A percentile compares a stretch with the other conserved stretches of the same genome.
Evolutionary conservation across 2,797 vertebrate species (phyloP).

Genomic region (Sebastes hubbsi): DNA sequence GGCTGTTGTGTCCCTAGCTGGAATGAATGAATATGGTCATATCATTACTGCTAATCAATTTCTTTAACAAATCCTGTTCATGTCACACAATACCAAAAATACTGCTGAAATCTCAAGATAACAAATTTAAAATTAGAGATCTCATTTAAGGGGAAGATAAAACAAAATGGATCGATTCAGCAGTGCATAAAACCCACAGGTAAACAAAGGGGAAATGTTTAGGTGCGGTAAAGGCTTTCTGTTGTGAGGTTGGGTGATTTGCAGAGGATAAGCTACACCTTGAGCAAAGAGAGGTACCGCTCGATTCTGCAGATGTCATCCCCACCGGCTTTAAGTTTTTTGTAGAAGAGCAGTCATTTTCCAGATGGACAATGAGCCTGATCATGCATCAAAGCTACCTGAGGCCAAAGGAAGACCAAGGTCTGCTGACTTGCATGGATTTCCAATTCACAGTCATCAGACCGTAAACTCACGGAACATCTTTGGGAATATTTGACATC

Average conservation of each 20-base stretch:
- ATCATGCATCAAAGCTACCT: conserved; percentile 48
- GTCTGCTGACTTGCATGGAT: conserved; percentile 46
- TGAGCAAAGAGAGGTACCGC: conserved; percentile 6
- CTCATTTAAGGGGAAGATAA: neutral
- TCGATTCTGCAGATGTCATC: conserved; percentile 42
- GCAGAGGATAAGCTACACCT: conserved; percentile 21
- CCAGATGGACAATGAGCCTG: conserved; percentile 56
- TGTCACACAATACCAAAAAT: neutral
- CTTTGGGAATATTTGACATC: conserved; percentile 22
- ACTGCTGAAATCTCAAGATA: conserved; percentile 1
- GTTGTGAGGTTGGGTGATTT: conserved; percentile 5
- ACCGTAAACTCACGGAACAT: conserved; percentile 19
- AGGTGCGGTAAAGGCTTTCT: conserved; percentile 11
- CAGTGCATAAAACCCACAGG: conserved; percentile 18
- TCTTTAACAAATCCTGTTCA: neutral
- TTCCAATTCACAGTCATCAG: conserved; percentile 43
- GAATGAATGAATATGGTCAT: neutral
- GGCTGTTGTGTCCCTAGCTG: neutral
- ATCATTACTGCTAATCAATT: neutral
- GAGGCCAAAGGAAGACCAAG: conserved; percentile 48
- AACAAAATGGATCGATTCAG: conserved; percentile 17
- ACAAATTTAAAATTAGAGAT: conserved; percentile 8
- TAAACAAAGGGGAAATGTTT: conserved; percentile 4
- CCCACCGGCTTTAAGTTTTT: conserved; percentile 35
- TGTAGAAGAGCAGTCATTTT: conserved; percentile 43